Base-by-base conservation (phyloP, 2,113 vertebrate genomes). In the Recurvirostra avosetta region DNA sequence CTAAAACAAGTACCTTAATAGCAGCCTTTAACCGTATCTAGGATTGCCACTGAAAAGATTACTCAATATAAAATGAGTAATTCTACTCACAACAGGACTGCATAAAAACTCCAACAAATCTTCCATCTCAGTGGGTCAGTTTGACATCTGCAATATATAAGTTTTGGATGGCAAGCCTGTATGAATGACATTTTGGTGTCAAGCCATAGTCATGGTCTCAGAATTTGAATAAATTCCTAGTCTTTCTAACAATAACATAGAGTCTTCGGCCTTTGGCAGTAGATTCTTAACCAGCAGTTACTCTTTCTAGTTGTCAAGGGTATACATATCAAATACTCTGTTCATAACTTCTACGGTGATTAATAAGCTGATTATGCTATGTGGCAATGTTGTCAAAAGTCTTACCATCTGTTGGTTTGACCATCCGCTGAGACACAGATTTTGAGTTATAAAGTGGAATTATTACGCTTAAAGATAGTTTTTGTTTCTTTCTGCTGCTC, bases 21-120 rank as follows among this genome's bases (percentile, higher is more conserved):
- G 49, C 74, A 85, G 34, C 32, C 41, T 96, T 96, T 85, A 88
- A 41, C 36, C 15, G 61, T 79, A 45, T 65, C 59, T 62, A 94
- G 78, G 59, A 73, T 56, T 92, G 34, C 77, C 94, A 80, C 72
- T 93, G 91, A 97, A 98, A 97, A 96, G 96, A 98, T 88, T 91
- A 90, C 63, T 96, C 50, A 96, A 91, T 97, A 97, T 87, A 88
- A 98, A 98, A 96, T 97, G 94, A 98, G 97, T 97, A 98, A 98
- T 98, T 97, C 97, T 96, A 97, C 96, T 98, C 98, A 97, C 97
- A 98, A 98, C 95, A 98, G 97, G 97, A 93, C 96, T 97, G 96
- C 94, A 98, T 98, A 98, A 98, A 98, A 97, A 97, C 91, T 97
- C 90, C 94, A 98, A 98, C 98, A 98, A 98, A 98, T 98, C 95